Evolutionary conservation across 2,888 invertebrate species (phyloP), one percentile per base, ranked within the genome.

Genomic region (Phymatocera aterrima): DNA sequence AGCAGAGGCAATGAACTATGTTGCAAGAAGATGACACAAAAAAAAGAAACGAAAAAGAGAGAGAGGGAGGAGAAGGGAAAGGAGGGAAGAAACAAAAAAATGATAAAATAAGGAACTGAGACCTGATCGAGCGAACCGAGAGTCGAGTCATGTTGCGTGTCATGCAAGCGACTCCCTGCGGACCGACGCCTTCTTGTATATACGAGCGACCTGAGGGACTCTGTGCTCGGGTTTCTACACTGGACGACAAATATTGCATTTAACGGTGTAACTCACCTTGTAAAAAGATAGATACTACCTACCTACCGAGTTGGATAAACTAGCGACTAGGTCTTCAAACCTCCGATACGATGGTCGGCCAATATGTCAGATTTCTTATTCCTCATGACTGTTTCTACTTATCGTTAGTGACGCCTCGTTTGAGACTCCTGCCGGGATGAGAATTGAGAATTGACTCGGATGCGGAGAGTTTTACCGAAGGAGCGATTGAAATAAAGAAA

Each of bases 81-180:
- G n/a, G 12, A 51, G 21, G 37, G 8, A 37, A 3, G 24, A 15
- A 24, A n/a, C 6, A 43, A 28, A 43, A 3, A n/a, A 24, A 5
- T 18, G 34, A 31, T 31, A 31, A 72, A 34, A 51, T 34, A 51
- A 34, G 6, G 18, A 51, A 51, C 72, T 21, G 34, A 34, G 72
- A 72, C 10, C 72, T 34, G 72, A 72, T 72, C 72, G 48, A 72
- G 72, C 72, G 72, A 51, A 72, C 51, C 34, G 51, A 72, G 72
- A 48, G 48, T n/a, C 72, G 72, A 72, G 72, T 72, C 72, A 72
- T 72, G 72, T 72, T 48, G 72, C 72, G 51, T 72, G 72, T 72
- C 72, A 72, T 48, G 72, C 48, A 48, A 72, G 72, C 72, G 48
- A 72, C 72, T 72, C 72, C 72, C 72, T 72, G 72, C 72, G 72